Evolutionary conservation across 2,888 invertebrate species (phyloP), one percentile per base, ranked within the genome.

Genomic region (Xestobium rufovillosum): DNA sequence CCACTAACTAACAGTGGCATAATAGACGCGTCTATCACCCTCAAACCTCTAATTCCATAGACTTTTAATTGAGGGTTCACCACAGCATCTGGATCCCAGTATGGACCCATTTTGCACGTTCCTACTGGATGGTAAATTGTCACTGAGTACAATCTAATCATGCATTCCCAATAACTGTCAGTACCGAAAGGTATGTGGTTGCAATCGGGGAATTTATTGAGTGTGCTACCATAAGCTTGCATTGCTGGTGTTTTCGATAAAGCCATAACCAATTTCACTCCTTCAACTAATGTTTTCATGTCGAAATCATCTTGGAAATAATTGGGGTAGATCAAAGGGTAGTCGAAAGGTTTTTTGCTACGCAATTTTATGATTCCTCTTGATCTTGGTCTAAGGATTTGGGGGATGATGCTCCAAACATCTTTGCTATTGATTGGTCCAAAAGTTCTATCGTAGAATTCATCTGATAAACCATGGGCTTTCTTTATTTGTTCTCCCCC

Each of bases 241-340:
- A 90, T 87, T 0, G 88, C 78, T 30, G 76, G 71, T 0, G 90
- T 90, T 49, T 78, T 73, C 4, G 87, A 85, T n/a, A 90, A 61
- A 0, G 84, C 82, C 0, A 90, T 72, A 0, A 76, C 84, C 12
- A 90, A 82, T 64, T 90, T 91, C 0, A 83, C 86, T 0, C 90
- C 90, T 65, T 90, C 90, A 0, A 90, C 70, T 26, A 91, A 63
- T 0, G 81, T 82, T 43, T 81, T 81, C 44, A 86, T 70, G 51
- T 96, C 96, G 43, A 76, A 69, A 12, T 84, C 78, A 36, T 89
- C 84, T 11, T 76, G 65, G 53, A 96, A 77, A 59, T 96, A 96
- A 59, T 95, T 95, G 0, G 95, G 90, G 52, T 90, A 83, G 36
- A 96, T 90, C 40, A 84, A 72, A 0, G 96, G 96, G 52, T 87